Conservation (phyloP, 2,797 vertebrate genomes). For the Sebastes hubbsi region DNA sequence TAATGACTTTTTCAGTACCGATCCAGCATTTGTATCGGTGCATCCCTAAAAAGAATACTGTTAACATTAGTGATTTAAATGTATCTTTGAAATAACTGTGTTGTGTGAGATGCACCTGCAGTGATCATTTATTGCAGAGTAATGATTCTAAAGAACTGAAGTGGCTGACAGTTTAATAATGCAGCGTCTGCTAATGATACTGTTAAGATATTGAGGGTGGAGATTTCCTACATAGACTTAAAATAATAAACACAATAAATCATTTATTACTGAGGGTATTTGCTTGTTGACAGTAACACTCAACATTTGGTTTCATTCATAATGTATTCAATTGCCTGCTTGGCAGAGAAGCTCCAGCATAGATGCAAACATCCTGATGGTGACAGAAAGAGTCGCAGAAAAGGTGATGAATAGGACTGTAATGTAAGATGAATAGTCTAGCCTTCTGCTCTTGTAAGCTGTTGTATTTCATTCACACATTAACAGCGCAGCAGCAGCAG, state of each 20-base stretch:
- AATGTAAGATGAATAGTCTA: conserved; percentile 44
- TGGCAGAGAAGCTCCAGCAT: conserved; percentile 33
- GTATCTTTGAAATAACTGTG: neutral
- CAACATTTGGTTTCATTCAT: neutral
- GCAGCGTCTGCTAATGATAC: neutral
- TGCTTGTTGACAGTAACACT: neutral
- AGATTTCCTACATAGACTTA: neutral
- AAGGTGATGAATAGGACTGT: conserved; percentile 32
- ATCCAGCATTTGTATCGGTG: too few relatives aligned
- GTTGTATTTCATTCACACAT: conserved; percentile 38
- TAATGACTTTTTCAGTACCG: neutral
- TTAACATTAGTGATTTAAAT: neutral
- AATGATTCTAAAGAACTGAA: neutral
- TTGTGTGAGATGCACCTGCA: neutral
- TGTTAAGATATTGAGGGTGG: neutral
- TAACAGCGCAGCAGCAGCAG: conserved; percentile 28
- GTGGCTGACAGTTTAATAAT: neutral
- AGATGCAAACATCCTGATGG: conserved; percentile 25
- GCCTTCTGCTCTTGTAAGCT: conserved; percentile 18
- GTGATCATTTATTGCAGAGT: conserved; percentile 3
- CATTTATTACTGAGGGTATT: neutral
- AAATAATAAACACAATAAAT: neutral
- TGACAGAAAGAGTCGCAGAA: conserved; percentile 20
- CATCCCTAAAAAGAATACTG: neutral
- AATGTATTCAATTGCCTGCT: conserved; percentile 9